Evolutionary conservation across 2,113 vertebrate genomes (phyloP).

Genomic region (Seriola aureovittata): DNA sequence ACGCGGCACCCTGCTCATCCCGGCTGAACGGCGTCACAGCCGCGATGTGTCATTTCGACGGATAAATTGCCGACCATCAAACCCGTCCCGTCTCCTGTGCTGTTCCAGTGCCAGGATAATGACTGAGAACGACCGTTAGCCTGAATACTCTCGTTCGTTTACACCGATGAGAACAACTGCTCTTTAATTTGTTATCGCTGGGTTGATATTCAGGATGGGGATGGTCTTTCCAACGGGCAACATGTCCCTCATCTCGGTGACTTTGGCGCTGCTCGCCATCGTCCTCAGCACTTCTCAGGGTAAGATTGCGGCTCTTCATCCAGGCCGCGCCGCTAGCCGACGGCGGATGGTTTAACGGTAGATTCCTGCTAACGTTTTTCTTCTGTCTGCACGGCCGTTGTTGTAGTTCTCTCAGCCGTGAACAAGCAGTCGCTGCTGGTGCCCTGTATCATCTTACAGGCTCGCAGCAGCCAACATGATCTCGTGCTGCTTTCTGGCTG

Average conservation of each 20-base stretch:
- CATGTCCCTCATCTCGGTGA: slow-evolving; percentile 71
- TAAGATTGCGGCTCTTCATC: slow-evolving; percentile 66
- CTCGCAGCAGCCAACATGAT: neutral
- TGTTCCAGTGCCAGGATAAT: slow-evolving; percentile 33
- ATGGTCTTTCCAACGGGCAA: slow-evolving; percentile 60
- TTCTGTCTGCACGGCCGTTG: neutral
- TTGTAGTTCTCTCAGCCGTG: neutral
- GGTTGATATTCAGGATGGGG: slow-evolving; percentile 12
- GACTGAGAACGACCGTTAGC: slow-evolving; percentile 44
- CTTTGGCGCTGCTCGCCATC: slow-evolving; percentile 72
- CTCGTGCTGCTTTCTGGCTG: neutral
- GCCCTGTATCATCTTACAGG: neutral
- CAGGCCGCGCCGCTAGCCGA: slow-evolving; percentile 57
- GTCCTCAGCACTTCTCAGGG: slow-evolving; percentile 79
- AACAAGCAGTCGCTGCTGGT: neutral
- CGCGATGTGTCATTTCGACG: slow-evolving; percentile 70
- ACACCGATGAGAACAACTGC: neutral
- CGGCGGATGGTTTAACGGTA: neutral
- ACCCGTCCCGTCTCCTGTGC: slow-evolving; percentile 35
- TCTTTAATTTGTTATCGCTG: neutral
- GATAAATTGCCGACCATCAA: slow-evolving; percentile 45
- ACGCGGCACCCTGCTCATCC: slow-evolving; percentile 36
- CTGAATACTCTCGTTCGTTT: neutral
- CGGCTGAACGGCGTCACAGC: slow-evolving; percentile 67
- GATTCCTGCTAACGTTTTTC: accelerated